Base-by-base conservation (phyloP, 2,797 vertebrate species). In the Gymnothorax reevesii region DNA sequence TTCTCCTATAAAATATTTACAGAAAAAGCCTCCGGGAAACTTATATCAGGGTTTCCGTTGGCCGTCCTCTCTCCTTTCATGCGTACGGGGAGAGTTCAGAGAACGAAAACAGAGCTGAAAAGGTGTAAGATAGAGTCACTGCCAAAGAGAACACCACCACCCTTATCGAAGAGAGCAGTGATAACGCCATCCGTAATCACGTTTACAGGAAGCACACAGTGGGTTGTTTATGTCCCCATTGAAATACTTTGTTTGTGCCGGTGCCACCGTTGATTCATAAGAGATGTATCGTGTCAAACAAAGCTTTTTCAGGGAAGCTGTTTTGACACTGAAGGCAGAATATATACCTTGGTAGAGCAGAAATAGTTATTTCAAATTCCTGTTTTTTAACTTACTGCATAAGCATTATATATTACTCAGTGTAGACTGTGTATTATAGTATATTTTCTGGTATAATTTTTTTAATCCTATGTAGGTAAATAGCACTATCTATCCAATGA, bases 1-100 rank as follows among this genome's bases (percentile, higher is more conserved):
- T 89, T 88, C 87, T 69, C 83, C 25, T 62, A 73, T 86, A 85
- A 90, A 90, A 88, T 87, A 88, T 90, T 90, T 87, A 88, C 86
- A 83, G 80, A 71, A 85, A 73, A 87, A 87, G 87, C 83, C 85
- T 89, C 83, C 79, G 57, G 84, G 54, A 82, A 82, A 75, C 66
- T 84, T 55, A 73, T 62, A 86, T 86, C 71, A 73, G 27, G 55
- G 85, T 84, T 75, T 82, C 25, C 64, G 73, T 49, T 55, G 55
- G 57, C 71, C 7, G 86, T 84, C 49, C 59, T 85, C 60, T 86
- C 27, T 52, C n/a, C 64, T 84, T 73, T 60, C 57, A 71, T 57
- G 71, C 83, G 7, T 86, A 66, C 88, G 73, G 54, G 57, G 33
- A 8, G 66, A 82, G 71, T n/a, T 73, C 57, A 77, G 82, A n/a